Percentiles rank a stretch among this genome's conserved stretches.
These are phyloP conservation scores for Dryococelus australis DNA, from an alignment of 2,888 invertebrate genomes.

Conservation along the genomic window DNA sequence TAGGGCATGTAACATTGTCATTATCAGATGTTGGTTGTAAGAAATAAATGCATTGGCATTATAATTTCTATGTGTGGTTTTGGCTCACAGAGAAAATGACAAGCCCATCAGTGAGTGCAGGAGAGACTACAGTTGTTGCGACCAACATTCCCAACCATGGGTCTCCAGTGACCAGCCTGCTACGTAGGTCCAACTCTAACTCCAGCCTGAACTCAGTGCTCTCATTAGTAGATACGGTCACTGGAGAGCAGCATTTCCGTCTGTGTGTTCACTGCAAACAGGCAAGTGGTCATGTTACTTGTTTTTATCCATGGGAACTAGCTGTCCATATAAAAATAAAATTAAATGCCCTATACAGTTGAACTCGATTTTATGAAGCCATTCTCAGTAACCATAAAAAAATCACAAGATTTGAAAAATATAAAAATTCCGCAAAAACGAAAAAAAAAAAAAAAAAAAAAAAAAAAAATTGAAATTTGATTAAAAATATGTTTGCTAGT, in stretches of 20 bases:
- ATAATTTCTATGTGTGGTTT: conserved; percentile 33
- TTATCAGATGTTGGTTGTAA: no score
- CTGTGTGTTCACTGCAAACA: conserved; percentile 56
- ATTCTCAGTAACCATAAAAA: no score
- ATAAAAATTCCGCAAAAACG: no score
- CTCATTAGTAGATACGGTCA: conserved; percentile 55
- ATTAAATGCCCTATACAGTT: background rate
- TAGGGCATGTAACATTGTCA: no score
- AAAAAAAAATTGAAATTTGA: no score
- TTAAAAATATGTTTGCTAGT: no score
- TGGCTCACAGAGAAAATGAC: conserved; percentile 63
- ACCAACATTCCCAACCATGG: background rate
- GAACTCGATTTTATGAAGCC: background rate
- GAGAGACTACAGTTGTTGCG: background rate
- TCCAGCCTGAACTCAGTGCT: conserved; percentile 62
- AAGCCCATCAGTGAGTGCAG: conserved; percentile 57
- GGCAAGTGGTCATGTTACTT: conserved; percentile 56
- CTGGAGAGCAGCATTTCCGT: conserved; percentile 53
- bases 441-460: no score
- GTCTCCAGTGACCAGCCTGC: background rate
- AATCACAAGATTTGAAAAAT: no score
- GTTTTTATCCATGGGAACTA: conserved; percentile 58
- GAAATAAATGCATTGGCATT: no score
- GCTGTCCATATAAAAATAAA: conserved; percentile 39
- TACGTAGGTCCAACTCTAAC: conserved; percentile 58